Evolutionary conservation across 2,797 vertebrate species (phyloP).

Genomic region (Microcaecilia unicolor): DNA sequence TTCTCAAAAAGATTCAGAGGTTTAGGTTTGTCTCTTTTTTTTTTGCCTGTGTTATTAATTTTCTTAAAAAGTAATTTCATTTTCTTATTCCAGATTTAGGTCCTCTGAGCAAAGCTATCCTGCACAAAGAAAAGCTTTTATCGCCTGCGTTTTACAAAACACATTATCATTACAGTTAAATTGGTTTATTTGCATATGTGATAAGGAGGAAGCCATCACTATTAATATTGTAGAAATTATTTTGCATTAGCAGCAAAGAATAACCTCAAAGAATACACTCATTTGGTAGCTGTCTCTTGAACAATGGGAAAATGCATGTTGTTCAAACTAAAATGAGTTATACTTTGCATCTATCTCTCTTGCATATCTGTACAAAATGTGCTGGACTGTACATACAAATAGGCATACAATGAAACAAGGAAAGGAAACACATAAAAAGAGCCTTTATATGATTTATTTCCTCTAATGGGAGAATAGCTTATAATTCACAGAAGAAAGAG

Average conservation of each 20-base stretch:
- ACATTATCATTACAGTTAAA: rapidly evolving
- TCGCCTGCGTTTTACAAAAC: background rate
- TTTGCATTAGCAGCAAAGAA: background rate
- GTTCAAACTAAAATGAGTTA: background rate
- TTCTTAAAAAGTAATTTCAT: background rate
- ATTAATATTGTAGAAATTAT: background rate
- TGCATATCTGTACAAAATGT: too few species aligned
- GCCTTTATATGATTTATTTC: slow-evolving; percentile 27
- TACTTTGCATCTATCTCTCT: background rate
- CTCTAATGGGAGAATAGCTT: slow-evolving; percentile 23
- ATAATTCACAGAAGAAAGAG: slow-evolving; percentile 24
- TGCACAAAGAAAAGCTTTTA: background rate
- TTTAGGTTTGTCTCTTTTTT: background rate
- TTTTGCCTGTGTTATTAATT: background rate
- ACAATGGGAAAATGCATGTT: background rate
- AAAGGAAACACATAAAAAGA: slow-evolving; percentile 1
- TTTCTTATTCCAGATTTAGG: background rate
- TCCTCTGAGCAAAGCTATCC: background rate
- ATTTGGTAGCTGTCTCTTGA: background rate
- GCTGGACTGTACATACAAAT: background rate
- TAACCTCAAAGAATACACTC: too few species aligned
- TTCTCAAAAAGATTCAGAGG: too few species aligned
- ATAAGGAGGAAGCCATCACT: background rate
- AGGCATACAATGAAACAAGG: slow-evolving; percentile 1
- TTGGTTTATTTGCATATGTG: background rate